phyloP scores from a whole-genome alignment of 2,113 vertebrate genomes.

The Callipepla squamata region DNA sequence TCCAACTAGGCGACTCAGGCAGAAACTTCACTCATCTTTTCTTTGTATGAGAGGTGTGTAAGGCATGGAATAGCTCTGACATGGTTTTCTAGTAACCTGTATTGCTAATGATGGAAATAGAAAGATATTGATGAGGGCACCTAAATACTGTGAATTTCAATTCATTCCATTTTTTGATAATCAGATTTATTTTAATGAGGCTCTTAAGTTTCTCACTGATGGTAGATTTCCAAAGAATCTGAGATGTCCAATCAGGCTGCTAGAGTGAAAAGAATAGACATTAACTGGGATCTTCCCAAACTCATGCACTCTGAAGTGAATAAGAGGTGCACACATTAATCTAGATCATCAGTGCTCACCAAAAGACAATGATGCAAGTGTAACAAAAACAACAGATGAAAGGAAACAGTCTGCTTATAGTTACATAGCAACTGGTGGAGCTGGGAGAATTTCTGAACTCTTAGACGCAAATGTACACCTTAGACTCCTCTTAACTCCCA shows the following conservation, averaged over 20 bases:
- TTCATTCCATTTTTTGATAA: not conserved
- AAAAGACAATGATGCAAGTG: not conserved
- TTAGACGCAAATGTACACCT: not conserved
- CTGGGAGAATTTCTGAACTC: not conserved
- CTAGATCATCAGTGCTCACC: not conserved
- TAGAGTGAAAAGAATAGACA: accelerated
- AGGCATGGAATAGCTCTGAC: not conserved
- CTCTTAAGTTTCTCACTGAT: not conserved
- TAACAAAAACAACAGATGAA: not conserved
- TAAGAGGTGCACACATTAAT: not conserved
- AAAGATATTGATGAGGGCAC: not conserved
- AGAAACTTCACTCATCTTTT: not conserved
- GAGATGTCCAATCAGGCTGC: not conserved
- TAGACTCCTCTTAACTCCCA: not conserved
- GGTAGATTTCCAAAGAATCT: not conserved
- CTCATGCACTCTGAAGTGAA: not conserved
- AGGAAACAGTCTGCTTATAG: not conserved
- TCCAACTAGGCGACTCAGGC: not conserved
- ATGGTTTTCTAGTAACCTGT: not conserved
- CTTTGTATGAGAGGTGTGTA: not conserved
- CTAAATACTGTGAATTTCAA: not conserved
- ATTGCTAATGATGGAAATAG: not conserved
- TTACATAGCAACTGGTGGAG: accelerated
- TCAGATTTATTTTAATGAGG: not conserved
- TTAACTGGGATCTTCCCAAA: not conserved